Evolutionary conservation across 2,797 vertebrate genomes (phyloP), one percentile per base, ranked within the genome.

Genomic region (Allobates femoralis): DNA sequence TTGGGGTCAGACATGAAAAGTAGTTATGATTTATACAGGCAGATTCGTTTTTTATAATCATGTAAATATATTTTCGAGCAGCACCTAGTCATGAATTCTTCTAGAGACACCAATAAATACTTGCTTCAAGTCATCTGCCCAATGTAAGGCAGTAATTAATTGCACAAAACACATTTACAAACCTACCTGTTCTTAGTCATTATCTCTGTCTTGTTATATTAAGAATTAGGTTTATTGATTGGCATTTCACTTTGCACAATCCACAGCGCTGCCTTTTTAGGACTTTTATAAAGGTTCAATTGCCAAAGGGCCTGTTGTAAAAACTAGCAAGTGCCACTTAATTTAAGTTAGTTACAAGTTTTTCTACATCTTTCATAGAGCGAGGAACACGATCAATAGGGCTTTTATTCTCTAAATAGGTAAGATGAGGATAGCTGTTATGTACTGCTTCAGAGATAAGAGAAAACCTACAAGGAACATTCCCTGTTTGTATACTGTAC

Each of bases 171-270:
- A 74, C 41, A 84, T 84, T 73, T 74, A 79, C 75, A 69, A 75
- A 79, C 41, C 86, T 64, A 79, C 86, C 81, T 84, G 58, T 64
- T 60, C 66, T 84, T 67, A 83, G 75, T 87, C 86, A 84, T 87
- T 87, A 84, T 76, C 66, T 64, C 81, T 79, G 81, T 79, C 86
- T 87, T 87, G 81, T 80, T 79, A 87, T 79, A 81, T 87, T 82
- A 84, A 62, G 86, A 87, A 87, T 87, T 87, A 87, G 55, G 75
- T 84, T 87, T 87, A 87, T 87, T 84, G 86, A 87, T 87, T 74
- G 74, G 86, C 76, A 74, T 84, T 84, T 75, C 56, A 30, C 75
- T 87, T 66, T 53, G 34, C 81, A 26, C 50, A 81, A 87, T 73
- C 78, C 37, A 73, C 81, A 79, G 62, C 83, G 74, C 81, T 86